phyloP scores from a whole-genome alignment of 2,888 invertebrate genomes.

The Bugulina stolonifera region DNA sequence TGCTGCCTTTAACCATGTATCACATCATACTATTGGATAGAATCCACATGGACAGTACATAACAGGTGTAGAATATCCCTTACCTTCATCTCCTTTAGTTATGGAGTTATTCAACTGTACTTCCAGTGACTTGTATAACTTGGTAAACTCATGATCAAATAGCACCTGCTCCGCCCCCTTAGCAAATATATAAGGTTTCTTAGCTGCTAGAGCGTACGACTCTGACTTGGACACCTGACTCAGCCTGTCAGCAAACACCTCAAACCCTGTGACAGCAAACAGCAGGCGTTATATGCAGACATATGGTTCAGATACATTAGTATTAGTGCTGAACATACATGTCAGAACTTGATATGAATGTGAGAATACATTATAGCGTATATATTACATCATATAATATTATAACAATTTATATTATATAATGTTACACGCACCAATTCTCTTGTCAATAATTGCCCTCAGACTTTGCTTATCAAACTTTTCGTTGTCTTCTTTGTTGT shows the following conservation, averaged over 20 bases:
- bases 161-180: conserved; percentile 71
- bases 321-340: too few species aligned
- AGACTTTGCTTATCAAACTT: conserved; percentile 54
- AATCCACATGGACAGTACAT: too few species aligned
- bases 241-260: conserved; percentile 77
- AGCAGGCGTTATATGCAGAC: background rate
- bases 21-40: too few species aligned
- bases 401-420: too few species aligned
- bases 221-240: conserved; percentile 82
- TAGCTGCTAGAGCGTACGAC: conserved; percentile 81
- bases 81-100: conserved; percentile 13
- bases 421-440: conserved; percentile 66
- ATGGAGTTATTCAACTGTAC: conserved; percentile 32
- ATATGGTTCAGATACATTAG: too few species aligned
- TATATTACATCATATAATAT: background rate
- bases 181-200: conserved; percentile 82
- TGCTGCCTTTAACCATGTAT: too few species aligned
- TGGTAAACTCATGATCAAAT: conserved; percentile 91
- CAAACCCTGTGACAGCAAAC: conserved; percentile 55
- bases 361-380: too few species aligned
- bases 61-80: too few species aligned
- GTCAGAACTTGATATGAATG: too few species aligned
- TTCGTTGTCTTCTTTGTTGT: conserved; percentile 49
- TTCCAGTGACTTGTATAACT: conserved; percentile 68
- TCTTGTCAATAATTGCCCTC: conserved; percentile 74